A percentile compares a stretch with the other conserved stretches of the same genome.
Evolutionary conservation across 2,888 invertebrate genomes (phyloP).

Genomic region (Torymus aiolomorphi): DNA sequence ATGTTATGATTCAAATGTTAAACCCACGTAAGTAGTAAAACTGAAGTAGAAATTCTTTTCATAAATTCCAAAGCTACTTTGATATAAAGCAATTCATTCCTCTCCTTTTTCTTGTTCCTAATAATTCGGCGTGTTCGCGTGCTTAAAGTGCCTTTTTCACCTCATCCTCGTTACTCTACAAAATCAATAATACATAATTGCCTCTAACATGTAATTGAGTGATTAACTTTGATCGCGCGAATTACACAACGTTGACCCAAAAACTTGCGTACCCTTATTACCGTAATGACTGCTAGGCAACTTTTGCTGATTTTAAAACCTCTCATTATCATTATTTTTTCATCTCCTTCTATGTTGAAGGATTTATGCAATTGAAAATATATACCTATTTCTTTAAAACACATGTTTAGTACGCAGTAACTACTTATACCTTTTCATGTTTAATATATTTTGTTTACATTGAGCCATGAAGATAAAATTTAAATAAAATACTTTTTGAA

Average conservation of each 20-base stretch:
- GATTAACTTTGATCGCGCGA: slow-evolving; percentile 23
- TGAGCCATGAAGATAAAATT: neutral
- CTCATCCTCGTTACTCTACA: slow-evolving; percentile 37
- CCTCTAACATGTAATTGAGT: slow-evolving; percentile 42
- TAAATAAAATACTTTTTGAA: slow-evolving; percentile 10
- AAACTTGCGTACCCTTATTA: slow-evolving; percentile 33
- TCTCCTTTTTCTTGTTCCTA: slow-evolving; percentile 21
- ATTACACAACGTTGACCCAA: slow-evolving; percentile 42
- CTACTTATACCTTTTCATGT: too few relatives aligned
- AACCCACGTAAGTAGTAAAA: neutral
- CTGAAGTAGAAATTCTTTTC: neutral
- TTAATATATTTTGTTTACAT: too few relatives aligned
- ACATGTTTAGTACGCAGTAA: neutral
- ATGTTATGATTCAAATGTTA: too few relatives aligned
- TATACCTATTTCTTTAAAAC: neutral
- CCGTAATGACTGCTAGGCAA: slow-evolving; percentile 41
- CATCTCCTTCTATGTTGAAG: neutral
- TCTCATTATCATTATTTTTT: neutral
- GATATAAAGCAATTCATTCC: slow-evolving; percentile 24
- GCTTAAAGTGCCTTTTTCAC: slow-evolving; percentile 33
- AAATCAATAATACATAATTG: slow-evolving; percentile 47
- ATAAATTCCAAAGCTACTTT: neutral
- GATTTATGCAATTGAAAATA: neutral
- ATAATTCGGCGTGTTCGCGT: slow-evolving; percentile 52
- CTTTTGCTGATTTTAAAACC: neutral